Evolutionary conservation across 2,113 vertebrate genomes (phyloP).

Genomic region (Grallaria varia): DNA sequence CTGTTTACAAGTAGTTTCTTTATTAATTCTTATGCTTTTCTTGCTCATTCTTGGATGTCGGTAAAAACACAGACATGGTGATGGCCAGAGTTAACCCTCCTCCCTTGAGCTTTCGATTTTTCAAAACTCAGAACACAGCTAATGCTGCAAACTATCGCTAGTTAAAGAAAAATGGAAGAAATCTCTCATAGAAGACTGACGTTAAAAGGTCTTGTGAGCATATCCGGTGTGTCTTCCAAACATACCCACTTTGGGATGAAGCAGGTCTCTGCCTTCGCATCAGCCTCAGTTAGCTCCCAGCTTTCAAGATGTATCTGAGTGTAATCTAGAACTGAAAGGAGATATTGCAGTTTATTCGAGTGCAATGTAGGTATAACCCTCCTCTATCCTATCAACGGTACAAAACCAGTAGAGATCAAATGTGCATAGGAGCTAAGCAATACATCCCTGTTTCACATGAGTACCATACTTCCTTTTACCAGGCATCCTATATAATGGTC

Average conservation of each 20-base stretch:
- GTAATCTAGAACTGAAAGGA: not conserved
- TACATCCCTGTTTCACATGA: not conserved
- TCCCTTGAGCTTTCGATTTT: not conserved
- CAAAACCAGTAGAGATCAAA: not conserved
- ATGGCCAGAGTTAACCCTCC: not conserved
- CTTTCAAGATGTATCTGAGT: not conserved
- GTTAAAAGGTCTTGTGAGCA: not conserved
- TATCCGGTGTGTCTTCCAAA: not conserved
- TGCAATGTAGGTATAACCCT: not conserved
- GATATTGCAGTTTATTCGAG: not conserved
- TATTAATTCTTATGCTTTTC: not conserved
- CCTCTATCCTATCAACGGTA: not conserved
- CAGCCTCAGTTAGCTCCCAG: not conserved
- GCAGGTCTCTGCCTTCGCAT: not conserved
- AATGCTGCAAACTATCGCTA: not conserved
- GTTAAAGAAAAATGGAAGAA: not conserved
- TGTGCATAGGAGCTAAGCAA: not conserved
- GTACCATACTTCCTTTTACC: not conserved
- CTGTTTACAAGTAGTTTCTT: not conserved
- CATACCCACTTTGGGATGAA: not conserved
- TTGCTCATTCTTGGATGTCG: not conserved
- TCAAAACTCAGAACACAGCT: not conserved
- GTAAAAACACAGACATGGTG: not conserved
- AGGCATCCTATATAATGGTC: not conserved
- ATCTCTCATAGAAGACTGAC: not conserved